Evolutionary conservation across 2,113 vertebrate genomes (phyloP).

Genomic region (Heterocephalus glaber): DNA sequence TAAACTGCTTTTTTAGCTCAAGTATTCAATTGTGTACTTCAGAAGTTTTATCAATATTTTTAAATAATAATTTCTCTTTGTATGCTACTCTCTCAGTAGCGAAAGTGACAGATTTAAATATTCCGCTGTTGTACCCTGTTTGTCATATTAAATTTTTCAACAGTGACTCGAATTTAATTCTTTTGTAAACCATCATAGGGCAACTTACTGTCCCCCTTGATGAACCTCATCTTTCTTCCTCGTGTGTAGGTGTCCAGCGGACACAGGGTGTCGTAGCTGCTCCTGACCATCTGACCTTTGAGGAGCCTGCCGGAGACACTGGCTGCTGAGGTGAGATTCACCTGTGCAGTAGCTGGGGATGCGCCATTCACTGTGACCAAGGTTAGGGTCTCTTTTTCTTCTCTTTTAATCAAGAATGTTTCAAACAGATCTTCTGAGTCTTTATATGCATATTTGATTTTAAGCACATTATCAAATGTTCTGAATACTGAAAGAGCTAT

Average conservation of each 20-base stretch:
- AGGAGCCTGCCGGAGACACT: not conserved
- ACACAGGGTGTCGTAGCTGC: accelerated
- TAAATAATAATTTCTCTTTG: not conserved
- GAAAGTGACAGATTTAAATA: not conserved
- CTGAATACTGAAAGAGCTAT: not conserved
- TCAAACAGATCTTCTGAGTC: not conserved
- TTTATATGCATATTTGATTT: not conserved
- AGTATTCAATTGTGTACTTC: too few relatives aligned
- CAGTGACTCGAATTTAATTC: not conserved
- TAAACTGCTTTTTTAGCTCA: not conserved
- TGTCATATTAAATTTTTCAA: not conserved
- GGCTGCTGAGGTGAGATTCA: not conserved
- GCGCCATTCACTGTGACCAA: too few relatives aligned
- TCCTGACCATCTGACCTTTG: not conserved
- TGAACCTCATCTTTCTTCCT: not conserved
- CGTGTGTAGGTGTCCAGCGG: not conserved
- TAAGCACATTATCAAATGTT: not conserved
- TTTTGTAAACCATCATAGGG: not conserved
- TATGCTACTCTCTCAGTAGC: not conserved
- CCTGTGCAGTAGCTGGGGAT: accelerated
- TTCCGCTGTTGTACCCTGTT: not conserved
- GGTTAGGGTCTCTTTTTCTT: not conserved
- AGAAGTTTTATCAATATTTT: not conserved
- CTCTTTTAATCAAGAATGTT: not conserved
- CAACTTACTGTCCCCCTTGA: not conserved